Conservation (phyloP, 2,113 vertebrate genomes). For the Macaca nemestrina region DNA sequence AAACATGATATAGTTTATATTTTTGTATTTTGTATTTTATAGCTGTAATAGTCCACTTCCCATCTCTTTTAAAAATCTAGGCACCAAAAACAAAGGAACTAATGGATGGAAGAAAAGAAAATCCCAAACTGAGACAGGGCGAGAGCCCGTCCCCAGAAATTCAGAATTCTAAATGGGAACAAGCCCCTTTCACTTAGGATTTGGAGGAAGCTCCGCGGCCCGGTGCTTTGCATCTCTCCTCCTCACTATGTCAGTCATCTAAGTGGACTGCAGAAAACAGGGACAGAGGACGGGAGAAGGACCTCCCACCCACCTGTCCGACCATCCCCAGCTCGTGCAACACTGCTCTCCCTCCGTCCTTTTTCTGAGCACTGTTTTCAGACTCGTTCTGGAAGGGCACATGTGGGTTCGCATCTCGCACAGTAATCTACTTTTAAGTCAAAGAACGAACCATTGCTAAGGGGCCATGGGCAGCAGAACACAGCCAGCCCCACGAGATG, state of each 20-base stretch:
- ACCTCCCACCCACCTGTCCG: neutral
- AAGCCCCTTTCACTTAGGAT: neutral
- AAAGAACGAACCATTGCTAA: neutral
- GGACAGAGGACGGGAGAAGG: neutral
- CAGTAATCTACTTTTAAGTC: neutral
- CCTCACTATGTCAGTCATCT: too few relatives aligned
- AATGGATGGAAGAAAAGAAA: neutral
- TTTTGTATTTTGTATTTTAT: too few relatives aligned
- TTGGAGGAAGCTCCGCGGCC: accelerated
- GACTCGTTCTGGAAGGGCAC: neutral
- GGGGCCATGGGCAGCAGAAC: neutral
- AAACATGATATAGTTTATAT: too few relatives aligned
- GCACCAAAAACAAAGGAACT: neutral
- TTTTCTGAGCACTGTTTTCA: neutral
- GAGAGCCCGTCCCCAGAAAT: accelerated
- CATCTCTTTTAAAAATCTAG: neutral
- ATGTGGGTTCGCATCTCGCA: neutral
- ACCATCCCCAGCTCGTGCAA: accelerated
- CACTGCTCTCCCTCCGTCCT: neutral
- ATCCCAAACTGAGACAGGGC: neutral
- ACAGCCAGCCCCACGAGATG: neutral
- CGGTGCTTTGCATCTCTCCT: neutral
- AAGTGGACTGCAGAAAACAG: neutral
- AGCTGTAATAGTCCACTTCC: neutral
- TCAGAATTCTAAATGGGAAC: neutral